Percentiles rank a stretch among this genome's conserved stretches.
Conservation (phyloP, 2,888 invertebrate genomes). For the Incurvaria masculella region DNA sequence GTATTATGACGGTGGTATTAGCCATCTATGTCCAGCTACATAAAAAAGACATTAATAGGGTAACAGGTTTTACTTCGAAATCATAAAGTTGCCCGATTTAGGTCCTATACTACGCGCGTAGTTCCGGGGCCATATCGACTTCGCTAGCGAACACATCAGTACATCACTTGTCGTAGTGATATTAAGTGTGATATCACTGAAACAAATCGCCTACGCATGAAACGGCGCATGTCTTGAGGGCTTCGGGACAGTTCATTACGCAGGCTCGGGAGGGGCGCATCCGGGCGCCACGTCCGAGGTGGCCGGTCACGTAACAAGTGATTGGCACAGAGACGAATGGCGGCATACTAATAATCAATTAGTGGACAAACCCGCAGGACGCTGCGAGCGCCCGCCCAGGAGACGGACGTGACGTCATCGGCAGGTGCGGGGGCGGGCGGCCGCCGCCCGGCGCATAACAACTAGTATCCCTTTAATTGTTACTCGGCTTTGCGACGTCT, state of each 20-base stretch:
- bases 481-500: not conserved
- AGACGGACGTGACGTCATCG: not conserved
- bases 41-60: no score
- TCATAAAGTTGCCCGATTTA: no score
- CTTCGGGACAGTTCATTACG: not conserved
- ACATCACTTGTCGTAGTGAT: no score
- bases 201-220: no score
- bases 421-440: not conserved
- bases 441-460: not conserved
- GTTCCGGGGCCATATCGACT: no score
- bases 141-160: no score
- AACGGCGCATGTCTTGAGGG: no score
- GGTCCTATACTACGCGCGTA: no score
- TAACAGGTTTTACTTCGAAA: no score
- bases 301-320: not conserved
- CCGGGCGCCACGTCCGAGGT: not conserved
- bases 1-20: no score
- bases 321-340: not conserved
- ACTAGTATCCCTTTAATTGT: not conserved
- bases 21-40: no score
- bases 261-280: not conserved
- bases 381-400: not conserved
- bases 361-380: not conserved
- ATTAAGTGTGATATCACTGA: no score
- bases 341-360: constrained; percentile 13